Evolutionary conservation across 2,113 vertebrate species (phyloP).

Genomic region (Cryptotis parvus): DNA sequence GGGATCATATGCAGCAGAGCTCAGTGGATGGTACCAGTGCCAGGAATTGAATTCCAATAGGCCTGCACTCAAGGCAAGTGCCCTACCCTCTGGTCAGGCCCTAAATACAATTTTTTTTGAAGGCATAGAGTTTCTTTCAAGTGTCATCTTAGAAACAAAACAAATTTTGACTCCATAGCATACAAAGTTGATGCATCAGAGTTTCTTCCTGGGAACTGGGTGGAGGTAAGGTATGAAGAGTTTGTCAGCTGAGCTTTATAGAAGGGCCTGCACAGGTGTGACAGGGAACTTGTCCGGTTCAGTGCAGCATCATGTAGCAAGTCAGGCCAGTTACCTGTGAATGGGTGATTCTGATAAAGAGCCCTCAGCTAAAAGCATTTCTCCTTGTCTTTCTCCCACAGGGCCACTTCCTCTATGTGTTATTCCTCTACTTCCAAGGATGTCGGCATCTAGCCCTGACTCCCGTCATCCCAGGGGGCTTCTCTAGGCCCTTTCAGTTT

Average conservation of each 20-base stretch:
- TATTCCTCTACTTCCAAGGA: background rate
- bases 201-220: background rate
- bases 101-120: background rate
- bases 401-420: background rate
- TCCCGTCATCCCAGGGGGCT: background rate
- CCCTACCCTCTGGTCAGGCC: too few relatives aligned
- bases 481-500: background rate
- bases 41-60: too few relatives aligned
- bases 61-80: too few relatives aligned
- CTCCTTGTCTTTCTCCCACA: background rate
- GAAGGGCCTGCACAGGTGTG: background rate
- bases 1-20: too few relatives aligned
- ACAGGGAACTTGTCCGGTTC: background rate
- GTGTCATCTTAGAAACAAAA: constrained; percentile 43
- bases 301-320: background rate
- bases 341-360: background rate
- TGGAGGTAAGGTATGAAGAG: background rate
- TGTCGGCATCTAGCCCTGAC: background rate
- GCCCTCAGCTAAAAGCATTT: background rate
- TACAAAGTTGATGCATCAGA: background rate
- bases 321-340: background rate
- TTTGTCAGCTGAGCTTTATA: fast-evolving
- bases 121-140: background rate
- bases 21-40: too few relatives aligned
- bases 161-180: background rate